Conservation (phyloP, 1,140 invertebrate species). For the Nephotettix cincticeps region DNA sequence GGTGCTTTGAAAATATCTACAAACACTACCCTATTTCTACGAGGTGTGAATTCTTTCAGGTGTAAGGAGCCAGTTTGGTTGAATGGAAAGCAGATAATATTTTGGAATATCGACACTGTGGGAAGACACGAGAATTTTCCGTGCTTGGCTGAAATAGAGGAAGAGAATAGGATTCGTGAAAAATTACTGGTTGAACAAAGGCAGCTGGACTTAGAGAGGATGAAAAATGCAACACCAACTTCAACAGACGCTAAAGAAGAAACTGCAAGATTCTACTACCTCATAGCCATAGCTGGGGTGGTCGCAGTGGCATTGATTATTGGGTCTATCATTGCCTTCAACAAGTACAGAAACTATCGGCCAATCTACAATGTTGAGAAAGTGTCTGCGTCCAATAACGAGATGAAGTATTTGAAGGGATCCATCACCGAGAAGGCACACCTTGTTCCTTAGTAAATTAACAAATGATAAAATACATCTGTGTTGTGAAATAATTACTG, state of each 20-base stretch:
- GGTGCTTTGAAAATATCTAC: too few relatives aligned
- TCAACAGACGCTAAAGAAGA: neutral
- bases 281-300: neutral
- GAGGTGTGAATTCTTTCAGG: neutral
- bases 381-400: neutral
- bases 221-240: neutral
- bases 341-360: slow-evolving; percentile 16
- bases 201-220: neutral
- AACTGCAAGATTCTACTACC: neutral
- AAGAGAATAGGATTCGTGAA: slow-evolving; percentile 28
- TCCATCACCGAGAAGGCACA: neutral
- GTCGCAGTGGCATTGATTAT: neutral
- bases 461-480: too few relatives aligned
- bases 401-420: slow-evolving; percentile 5
- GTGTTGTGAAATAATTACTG: too few relatives aligned
- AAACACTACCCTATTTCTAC: too few relatives aligned
- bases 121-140: neutral
- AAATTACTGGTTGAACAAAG: neutral
- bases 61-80: slow-evolving; percentile 6
- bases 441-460: neutral
- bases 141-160: neutral
- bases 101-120: neutral
- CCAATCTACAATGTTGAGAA: slow-evolving; percentile 13
- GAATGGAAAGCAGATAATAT: slow-evolving; percentile 7
- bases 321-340: neutral